Percentiles rank a stretch among this genome's conserved stretches.
Evolutionary conservation across 2,797 vertebrate species (phyloP).

Genomic region (Miichthys miiuy): DNA sequence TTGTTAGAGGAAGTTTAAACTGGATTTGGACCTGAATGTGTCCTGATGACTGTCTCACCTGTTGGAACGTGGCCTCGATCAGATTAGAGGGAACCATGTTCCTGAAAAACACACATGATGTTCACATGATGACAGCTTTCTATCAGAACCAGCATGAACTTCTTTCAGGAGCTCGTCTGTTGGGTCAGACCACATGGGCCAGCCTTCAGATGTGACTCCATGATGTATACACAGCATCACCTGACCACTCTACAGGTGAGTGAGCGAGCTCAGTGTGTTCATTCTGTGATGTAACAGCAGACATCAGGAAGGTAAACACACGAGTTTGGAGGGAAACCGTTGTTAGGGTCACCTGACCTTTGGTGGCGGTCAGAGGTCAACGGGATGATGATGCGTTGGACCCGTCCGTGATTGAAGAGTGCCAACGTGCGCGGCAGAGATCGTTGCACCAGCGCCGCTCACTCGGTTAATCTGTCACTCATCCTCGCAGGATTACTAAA

Average conservation of each 20-base stretch:
- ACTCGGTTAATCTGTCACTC: constrained; percentile 72
- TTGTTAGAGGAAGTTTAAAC: background rate
- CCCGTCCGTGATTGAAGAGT: constrained; percentile 31
- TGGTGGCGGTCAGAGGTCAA: constrained; percentile 43
- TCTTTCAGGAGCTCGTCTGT: too few species aligned
- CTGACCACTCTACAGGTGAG: too few species aligned
- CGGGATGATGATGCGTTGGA: constrained; percentile 16
- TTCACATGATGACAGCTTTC: too few species aligned
- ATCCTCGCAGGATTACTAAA: constrained; percentile 82
- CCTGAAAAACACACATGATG: constrained; percentile 64
- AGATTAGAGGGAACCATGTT: constrained; percentile 95
- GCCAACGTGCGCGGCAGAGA: constrained; percentile 66
- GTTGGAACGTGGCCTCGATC: constrained; percentile 92
- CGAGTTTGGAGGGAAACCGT: background rate
- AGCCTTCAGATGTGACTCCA: too few species aligned
- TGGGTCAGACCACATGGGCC: too few species aligned
- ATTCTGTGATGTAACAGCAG: background rate
- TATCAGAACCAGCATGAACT: too few species aligned
- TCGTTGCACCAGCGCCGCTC: constrained; percentile 47
- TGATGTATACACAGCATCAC: too few species aligned
- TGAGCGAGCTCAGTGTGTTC: too few species aligned
- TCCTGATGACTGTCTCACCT: constrained; percentile 78
- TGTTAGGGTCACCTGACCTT: constrained; percentile 21
- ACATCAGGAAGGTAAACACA: background rate
- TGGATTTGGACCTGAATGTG: background rate